phyloP scores from a whole-genome alignment of 2,888 invertebrate genomes.

The Shargacucullia verbasci region DNA sequence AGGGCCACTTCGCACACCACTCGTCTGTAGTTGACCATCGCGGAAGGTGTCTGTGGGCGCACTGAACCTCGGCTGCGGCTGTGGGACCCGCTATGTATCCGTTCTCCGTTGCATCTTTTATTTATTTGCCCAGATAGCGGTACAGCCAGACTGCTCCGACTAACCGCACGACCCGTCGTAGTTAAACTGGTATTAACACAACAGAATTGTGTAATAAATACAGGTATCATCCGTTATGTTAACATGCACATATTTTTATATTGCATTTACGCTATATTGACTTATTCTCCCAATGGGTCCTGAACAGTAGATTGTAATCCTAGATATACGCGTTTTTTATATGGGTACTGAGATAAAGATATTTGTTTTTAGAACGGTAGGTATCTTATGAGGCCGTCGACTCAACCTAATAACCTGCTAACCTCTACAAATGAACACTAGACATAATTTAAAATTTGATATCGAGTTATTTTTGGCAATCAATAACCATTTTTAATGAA shows the following conservation, averaged over 20 bases:
- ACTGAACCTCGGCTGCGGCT: constrained; percentile 75
- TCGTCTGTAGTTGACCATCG: constrained; percentile 87
- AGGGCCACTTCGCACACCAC: constrained; percentile 78
- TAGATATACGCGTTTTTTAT: constrained; percentile 22
- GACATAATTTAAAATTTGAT: constrained; percentile 17
- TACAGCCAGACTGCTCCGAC: constrained; percentile 73
- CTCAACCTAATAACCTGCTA: constrained; percentile 51
- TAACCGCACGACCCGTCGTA: constrained; percentile 73
- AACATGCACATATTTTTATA: constrained; percentile 11
- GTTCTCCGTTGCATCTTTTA: constrained; percentile 85
- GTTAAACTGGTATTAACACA: constrained; percentile 82
- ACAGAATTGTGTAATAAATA: constrained; percentile 72
- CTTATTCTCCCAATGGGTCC: neutral
- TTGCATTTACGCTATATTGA: constrained; percentile 5
- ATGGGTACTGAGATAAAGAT: no score
- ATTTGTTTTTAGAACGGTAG: constrained; percentile 33
- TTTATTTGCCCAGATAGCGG: constrained; percentile 88
- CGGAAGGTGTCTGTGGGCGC: constrained; percentile 70
- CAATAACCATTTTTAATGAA: neutral
- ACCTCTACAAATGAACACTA: constrained; percentile 32
- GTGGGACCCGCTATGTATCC: constrained; percentile 81
- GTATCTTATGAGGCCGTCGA: constrained; percentile 34
- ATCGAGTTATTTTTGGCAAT: constrained; percentile 7
- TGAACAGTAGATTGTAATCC: constrained; percentile 2
- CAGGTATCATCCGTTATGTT: constrained; percentile 47